Percentiles rank a stretch among this genome's conserved stretches.
These are phyloP conservation scores for Xestia rhomboidea DNA, from an alignment of 2,888 invertebrate genomes.

Conservation along the genomic window DNA sequence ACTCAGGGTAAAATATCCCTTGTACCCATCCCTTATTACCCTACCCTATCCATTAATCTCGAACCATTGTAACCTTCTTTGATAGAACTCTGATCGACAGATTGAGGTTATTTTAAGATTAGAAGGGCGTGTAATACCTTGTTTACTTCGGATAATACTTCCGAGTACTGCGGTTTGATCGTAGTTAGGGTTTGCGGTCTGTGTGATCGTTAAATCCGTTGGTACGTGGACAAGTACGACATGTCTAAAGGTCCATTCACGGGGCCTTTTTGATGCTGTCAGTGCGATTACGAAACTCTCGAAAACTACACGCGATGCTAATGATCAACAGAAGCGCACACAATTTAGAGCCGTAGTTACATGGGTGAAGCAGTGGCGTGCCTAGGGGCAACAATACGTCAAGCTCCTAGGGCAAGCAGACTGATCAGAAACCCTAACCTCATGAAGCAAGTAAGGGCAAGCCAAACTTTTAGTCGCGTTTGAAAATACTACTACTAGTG, in stretches of 20 bases:
- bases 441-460: too few species aligned
- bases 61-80: not conserved
- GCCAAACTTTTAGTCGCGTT: too few species aligned
- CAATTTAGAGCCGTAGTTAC: too few species aligned
- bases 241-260: not conserved
- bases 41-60: not conserved
- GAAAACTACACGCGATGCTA: not conserved
- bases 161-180: not conserved
- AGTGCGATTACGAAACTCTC: not conserved
- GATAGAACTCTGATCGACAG: not conserved
- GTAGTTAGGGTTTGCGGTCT: not conserved
- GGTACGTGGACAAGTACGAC: not conserved
- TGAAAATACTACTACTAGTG: too few species aligned
- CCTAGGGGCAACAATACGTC: too few species aligned
- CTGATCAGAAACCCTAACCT: too few species aligned
- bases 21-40: not conserved
- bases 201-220: not conserved
- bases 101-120: conserved; percentile 1
- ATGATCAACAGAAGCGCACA: too few species aligned
- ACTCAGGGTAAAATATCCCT: too few species aligned
- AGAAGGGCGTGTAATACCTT: not conserved
- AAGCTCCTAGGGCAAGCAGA: too few species aligned
- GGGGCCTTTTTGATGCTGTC: not conserved
- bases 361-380: too few species aligned
- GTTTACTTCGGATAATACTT: not conserved